Conservation (phyloP, 2,888 invertebrate genomes). For the Tetragonula carbonaria region DNA sequence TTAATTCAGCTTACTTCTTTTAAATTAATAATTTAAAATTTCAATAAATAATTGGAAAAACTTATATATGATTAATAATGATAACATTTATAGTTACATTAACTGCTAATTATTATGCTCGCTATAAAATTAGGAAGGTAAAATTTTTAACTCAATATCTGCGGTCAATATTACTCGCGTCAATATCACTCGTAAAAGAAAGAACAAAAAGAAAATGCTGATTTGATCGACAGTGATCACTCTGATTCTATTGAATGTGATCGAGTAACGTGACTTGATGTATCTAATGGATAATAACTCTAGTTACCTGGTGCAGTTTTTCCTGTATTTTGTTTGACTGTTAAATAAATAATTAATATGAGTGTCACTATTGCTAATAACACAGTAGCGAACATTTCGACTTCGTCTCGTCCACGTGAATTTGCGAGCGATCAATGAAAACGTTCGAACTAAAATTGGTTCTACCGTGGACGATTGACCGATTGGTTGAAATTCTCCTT, state of each 20-base stretch:
- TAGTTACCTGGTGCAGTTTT: constrained; percentile 63
- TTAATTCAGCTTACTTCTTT: neutral
- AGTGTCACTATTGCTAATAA: constrained; percentile 3
- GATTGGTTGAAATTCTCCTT: neutral
- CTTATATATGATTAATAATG: neutral
- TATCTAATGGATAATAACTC: neutral
- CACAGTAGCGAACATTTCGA: constrained; percentile 28
- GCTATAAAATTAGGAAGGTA: neutral
- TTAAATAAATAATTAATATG: neutral
- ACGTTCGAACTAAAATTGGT: constrained; percentile 4
- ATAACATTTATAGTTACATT: neutral
- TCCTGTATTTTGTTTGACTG: neutral
- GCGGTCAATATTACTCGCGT: neutral
- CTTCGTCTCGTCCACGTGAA: neutral
- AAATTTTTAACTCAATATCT: neutral
- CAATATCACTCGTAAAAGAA: neutral
- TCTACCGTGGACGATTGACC: neutral
- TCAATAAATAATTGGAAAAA: neutral
- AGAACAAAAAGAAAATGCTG: neutral
- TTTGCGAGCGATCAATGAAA: neutral
- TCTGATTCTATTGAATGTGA: neutral
- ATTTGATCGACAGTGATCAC: neutral
- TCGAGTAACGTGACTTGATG: neutral
- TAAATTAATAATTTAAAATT: neutral
- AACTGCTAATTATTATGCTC: neutral